Percentiles rank a stretch among this genome's conserved stretches.
phyloP scores from a whole-genome alignment of 2,113 vertebrate genomes.

The Taurulus bubalis region DNA sequence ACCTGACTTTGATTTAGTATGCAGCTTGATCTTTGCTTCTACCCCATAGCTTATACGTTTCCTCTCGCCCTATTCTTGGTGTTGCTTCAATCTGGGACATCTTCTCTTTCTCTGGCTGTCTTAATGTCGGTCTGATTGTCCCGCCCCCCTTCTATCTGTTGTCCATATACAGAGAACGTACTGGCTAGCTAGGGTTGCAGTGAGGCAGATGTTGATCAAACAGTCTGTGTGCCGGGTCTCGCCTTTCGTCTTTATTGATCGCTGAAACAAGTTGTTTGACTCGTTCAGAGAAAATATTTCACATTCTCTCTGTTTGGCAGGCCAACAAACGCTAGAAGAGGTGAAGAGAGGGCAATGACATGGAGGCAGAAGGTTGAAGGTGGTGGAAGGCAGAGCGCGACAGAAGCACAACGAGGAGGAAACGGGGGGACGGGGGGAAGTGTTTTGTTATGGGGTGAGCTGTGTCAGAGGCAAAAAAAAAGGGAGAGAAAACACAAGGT shows the following conservation, averaged over 20 bases:
- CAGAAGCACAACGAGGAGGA: constrained; percentile 15
- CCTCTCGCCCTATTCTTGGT: background rate
- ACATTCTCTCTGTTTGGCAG: constrained; percentile 17
- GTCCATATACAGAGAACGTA: background rate
- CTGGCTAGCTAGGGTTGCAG: constrained; percentile 2
- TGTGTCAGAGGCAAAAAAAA: constrained; percentile 42
- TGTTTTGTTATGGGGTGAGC: constrained; percentile 52
- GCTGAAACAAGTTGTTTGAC: constrained; percentile 36
- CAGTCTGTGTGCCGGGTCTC: background rate
- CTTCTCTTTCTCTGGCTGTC: background rate
- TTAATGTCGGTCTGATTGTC: constrained; percentile 10
- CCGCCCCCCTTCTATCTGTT: background rate
- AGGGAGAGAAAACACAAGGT: constrained; percentile 24
- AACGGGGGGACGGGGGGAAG: background rate
- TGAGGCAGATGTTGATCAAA: constrained; percentile 31
- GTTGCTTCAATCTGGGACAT: background rate
- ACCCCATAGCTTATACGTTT: constrained; percentile 1
- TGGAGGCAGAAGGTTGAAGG: constrained; percentile 17
- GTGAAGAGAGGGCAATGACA: background rate
- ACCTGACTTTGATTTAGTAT: constrained; percentile 61
- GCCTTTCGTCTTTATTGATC: constrained; percentile 41
- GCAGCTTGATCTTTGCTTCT: constrained; percentile 36
- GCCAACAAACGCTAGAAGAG: background rate
- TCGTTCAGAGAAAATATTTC: constrained; percentile 8
- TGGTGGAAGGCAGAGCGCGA: constrained; percentile 19